These are phyloP conservation scores for Cossypha caffra DNA, from an alignment of 2,797 vertebrate genomes.

Conservation along the genomic window DNA sequence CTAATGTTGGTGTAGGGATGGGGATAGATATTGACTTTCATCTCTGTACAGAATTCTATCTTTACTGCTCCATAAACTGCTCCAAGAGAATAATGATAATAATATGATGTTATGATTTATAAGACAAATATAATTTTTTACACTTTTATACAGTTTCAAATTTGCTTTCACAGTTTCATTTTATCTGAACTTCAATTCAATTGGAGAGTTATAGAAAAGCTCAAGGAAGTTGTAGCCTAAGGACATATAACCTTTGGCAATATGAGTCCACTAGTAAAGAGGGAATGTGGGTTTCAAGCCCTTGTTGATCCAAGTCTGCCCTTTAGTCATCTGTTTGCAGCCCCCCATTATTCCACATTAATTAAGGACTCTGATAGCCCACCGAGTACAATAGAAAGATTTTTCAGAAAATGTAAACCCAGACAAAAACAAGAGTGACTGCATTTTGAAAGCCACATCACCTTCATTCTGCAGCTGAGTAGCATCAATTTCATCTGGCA, in stretches of 20 bases:
- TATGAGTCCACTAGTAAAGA: background rate
- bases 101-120: constrained; percentile 57
- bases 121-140: constrained; percentile 36
- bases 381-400: background rate
- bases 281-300: background rate
- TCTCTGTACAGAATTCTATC: constrained; percentile 28
- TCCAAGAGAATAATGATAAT: constrained; percentile 63
- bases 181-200: constrained; percentile 20
- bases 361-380: background rate
- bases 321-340: background rate
- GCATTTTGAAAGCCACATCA: constrained; percentile 24
- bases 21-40: constrained; percentile 48
- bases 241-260: background rate
- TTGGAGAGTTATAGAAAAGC: background rate
- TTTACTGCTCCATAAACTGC: constrained; percentile 58
- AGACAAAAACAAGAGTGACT: background rate
- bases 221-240: background rate
- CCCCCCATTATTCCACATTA: background rate
- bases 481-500: constrained; percentile 22
- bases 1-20: constrained; percentile 18
- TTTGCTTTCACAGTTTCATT: constrained; percentile 52
- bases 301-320: background rate
- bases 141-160: constrained; percentile 49
- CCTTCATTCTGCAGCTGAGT: constrained; percentile 5
- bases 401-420: background rate